Evolutionary conservation across 2,797 vertebrate genomes (phyloP).

Genomic region (Argentina silus): DNA sequence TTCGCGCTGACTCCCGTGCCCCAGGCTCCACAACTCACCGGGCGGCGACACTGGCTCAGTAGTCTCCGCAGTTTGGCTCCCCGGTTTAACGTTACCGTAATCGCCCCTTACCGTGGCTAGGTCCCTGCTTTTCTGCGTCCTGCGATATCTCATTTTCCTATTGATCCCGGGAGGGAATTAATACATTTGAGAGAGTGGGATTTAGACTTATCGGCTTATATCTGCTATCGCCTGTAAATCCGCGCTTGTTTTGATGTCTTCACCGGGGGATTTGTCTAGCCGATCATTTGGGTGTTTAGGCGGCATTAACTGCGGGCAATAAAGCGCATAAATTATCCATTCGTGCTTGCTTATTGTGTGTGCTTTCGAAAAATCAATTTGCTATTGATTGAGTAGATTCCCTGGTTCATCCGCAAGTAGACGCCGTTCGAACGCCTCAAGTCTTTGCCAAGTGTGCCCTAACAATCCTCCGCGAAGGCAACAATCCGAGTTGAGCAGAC

Average conservation of each 20-base stretch:
- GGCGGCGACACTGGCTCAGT: slow-evolving; percentile 10
- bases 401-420: slow-evolving; percentile 24
- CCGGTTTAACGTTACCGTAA: slow-evolving; percentile 22
- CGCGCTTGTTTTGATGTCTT: slow-evolving; percentile 64
- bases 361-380: slow-evolving; percentile 48
- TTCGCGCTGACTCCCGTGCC: slow-evolving; percentile 28
- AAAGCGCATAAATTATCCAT: slow-evolving; percentile 49
- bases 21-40: slow-evolving; percentile 49
- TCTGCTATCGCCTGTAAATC: slow-evolving; percentile 61
- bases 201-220: slow-evolving; percentile 69
- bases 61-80: slow-evolving; percentile 27
- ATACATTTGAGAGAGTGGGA: slow-evolving; percentile 60
- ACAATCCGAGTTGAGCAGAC: neutral
- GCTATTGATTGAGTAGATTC: slow-evolving; percentile 47
- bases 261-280: slow-evolving; percentile 56
- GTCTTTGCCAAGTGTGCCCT: slow-evolving; percentile 8
- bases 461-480: neutral
- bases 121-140: slow-evolving; percentile 41
- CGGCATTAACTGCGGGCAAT: slow-evolving; percentile 45
- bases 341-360: slow-evolving; percentile 1
- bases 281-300: slow-evolving; percentile 57
- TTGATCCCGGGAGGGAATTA: slow-evolving; percentile 60
- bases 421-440: slow-evolving; percentile 4
- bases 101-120: slow-evolving; percentile 34
- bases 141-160: slow-evolving; percentile 54